These are phyloP conservation scores for Typhlichthys subterraneus DNA, from an alignment of 2,797 vertebrate species.

Conservation along the genomic window DNA sequence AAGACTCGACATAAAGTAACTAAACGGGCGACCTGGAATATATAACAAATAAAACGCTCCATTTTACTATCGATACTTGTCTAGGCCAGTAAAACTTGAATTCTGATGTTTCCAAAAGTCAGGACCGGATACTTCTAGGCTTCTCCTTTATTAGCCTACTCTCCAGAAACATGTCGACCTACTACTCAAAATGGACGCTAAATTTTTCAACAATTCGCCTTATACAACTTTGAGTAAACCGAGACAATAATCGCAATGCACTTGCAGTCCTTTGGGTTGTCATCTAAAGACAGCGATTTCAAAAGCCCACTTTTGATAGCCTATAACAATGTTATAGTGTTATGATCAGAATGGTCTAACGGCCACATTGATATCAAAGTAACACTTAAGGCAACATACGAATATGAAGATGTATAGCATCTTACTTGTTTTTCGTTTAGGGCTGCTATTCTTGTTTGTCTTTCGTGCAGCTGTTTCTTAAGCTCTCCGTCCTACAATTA, in stretches of 20 bases:
- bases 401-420: conserved; percentile 15
- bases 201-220: conserved; percentile 71
- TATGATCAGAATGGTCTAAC: conserved; percentile 11
- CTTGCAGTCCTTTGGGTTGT: neutral
- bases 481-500: conserved; percentile 82
- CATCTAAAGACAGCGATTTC: conserved; percentile 2
- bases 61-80: rapidly evolving
- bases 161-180: conserved; percentile 91
- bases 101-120: conserved; percentile 29
- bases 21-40: conserved; percentile 50
- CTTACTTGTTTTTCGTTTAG: conserved; percentile 88
- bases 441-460: conserved; percentile 81
- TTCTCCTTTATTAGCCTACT: conserved; percentile 63
- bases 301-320: conserved; percentile 23
- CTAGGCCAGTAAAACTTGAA: conserved; percentile 13
- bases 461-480: conserved; percentile 84
- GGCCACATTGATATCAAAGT: conserved; percentile 15
- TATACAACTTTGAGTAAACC: conserved; percentile 63
- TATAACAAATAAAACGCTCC: conserved; percentile 18
- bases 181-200: conserved; percentile 97
- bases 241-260: conserved; percentile 17
- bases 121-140: conserved; percentile 39
- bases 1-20: conserved; percentile 73
- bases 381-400: conserved; percentile 3
- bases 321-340: conserved; percentile 22